Conservation (phyloP, 2,113 vertebrate species). For the Raja brachyura region DNA sequence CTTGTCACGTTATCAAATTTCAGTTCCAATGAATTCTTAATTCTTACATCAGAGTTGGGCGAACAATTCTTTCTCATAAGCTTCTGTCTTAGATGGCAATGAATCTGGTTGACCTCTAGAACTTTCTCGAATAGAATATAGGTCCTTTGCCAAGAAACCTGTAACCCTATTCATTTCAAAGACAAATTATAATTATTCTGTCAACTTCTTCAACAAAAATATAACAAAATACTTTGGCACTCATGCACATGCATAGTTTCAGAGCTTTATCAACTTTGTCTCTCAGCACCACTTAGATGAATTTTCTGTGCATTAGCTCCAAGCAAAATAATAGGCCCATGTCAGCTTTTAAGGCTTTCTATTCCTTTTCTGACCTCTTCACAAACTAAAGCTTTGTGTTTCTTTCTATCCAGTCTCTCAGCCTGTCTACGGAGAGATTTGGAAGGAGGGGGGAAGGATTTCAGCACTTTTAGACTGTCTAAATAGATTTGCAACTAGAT, state of each 20-base stretch:
- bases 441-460: not conserved
- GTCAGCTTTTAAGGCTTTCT: not conserved
- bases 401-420: not conserved
- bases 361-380: not conserved
- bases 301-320: too few relatives aligned
- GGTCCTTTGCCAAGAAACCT: not conserved
- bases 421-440: not conserved
- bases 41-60: not conserved
- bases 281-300: not conserved
- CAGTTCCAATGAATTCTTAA: not conserved
- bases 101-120: not conserved
- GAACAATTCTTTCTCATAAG: not conserved
- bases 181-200: not conserved
- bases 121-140: not conserved
- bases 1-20: not conserved
- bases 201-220: not conserved
- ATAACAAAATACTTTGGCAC: slow-evolving; percentile 1
- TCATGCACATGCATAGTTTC: not conserved
- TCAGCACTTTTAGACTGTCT: not conserved
- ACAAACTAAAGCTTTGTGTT: not conserved
- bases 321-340: too few relatives aligned
- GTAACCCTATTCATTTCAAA: not conserved
- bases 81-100: not conserved
- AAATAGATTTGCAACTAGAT: not conserved
- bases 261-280: not conserved